phyloP scores from a whole-genome alignment of 2,113 vertebrate species.

The Cyanoramphus novaezelandiae region DNA sequence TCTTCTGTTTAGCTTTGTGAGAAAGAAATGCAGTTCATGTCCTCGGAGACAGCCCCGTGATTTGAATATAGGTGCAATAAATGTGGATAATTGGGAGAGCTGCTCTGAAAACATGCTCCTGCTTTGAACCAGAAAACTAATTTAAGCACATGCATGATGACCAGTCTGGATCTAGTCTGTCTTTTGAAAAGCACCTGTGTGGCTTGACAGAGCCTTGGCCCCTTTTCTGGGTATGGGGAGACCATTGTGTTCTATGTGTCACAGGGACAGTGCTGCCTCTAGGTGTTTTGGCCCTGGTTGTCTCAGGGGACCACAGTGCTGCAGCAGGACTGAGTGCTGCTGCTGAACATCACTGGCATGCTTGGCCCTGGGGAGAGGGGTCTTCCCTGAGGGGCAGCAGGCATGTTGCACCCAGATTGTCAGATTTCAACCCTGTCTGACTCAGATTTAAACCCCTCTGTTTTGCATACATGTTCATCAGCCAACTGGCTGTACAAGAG shows the following conservation, averaged over 20 bases:
- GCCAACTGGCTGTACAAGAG: neutral
- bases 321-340: accelerated
- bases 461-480: neutral
- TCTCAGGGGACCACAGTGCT: accelerated
- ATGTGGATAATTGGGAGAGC: neutral
- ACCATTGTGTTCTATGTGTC: accelerated
- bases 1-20: neutral
- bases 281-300: accelerated
- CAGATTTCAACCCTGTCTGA: neutral
- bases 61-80: neutral
- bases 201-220: neutral
- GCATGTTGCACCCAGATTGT: accelerated
- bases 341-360: accelerated
- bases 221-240: neutral
- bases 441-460: neutral
- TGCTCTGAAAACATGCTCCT: neutral
- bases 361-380: neutral
- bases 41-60: neutral
- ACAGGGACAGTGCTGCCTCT: neutral
- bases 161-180: neutral
- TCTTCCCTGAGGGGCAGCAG: neutral
- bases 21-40: neutral
- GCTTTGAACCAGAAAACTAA: neutral
- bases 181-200: neutral
- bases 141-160: neutral